Base-by-base conservation (phyloP, 1,140 invertebrate species). In the Aphidius gifuensis region DNA sequence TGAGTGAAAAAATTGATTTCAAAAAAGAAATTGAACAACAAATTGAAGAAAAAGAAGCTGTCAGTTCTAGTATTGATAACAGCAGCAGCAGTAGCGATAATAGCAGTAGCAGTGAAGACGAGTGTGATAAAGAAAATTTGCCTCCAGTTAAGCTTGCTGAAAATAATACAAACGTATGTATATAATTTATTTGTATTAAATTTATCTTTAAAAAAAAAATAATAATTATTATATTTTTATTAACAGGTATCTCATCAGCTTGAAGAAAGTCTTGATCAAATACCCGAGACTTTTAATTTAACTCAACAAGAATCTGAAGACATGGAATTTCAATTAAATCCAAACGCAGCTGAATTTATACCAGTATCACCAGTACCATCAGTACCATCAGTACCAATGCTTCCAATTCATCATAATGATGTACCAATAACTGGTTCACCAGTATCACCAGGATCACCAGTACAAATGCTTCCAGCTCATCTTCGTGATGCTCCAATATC, bases 261-360 rank as follows among this genome's bases (percentile, higher is more conserved):
- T 32, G 23, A 32, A 32, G 23, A 32, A 32, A 32, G 2, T 32
- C 23, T 32, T 32, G 23, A 32, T 3, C 23, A 32, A 32, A 32
- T 32, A 32, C 23, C 23, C 23, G 23, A 32, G 23, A 32, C 23
- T 3, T 32, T 32, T 32, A 4, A 32, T 32, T 32, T 4, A 32
- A 32, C 23, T 32, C 23, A 32, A 32, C 23, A 32, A 32, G 23
- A 32, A 32, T 32, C 23, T 32, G 83, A 84, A 74, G 82, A 85
- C 59, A 87, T 88, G 86, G 85, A 85, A 60, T 89, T 87, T 49
- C 87, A 86, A 51, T 71, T 90, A 66, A 91, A 91, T 76, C 88
- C 88, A 0, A 84, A 91, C 60, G 88, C 89, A 5, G 86, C 86
- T 3, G 88, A 89, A 72, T 91, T 91, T 69, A 81, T 90, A 42